These are phyloP conservation scores for Lordiphosa clarofinis DNA, from an alignment of 1,140 invertebrate species.

Conservation along the genomic window DNA sequence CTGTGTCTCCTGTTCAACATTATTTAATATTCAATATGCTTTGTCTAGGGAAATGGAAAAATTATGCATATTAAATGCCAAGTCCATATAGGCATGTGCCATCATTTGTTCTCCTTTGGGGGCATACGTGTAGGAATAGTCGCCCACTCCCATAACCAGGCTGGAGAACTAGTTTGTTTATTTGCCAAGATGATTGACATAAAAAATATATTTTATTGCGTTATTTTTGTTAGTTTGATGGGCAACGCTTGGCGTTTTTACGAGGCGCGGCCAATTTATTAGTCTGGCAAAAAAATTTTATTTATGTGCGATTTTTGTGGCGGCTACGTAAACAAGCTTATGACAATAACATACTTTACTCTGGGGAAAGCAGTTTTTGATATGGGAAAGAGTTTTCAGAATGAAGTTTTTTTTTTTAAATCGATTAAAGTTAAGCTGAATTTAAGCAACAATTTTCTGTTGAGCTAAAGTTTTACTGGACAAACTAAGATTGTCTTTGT, in stretches of 20 bases:
- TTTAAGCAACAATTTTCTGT: no score
- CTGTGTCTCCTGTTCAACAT: slow-evolving; percentile 25
- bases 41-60: slow-evolving; percentile 69
- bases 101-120: slow-evolving; percentile 18
- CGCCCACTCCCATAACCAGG: neutral
- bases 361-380: no score
- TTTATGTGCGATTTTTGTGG: slow-evolving; percentile 50
- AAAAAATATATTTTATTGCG: slow-evolving; percentile 57
- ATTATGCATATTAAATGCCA: slow-evolving; percentile 74
- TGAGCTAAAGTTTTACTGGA: no score
- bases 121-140: slow-evolving; percentile 45
- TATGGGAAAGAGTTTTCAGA: no score
- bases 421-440: no score
- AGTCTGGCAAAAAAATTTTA: slow-evolving; percentile 32
- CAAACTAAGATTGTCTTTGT: no score
- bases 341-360: slow-evolving; percentile 16
- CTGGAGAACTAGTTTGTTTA: slow-evolving; percentile 35
- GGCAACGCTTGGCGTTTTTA: slow-evolving; percentile 41
- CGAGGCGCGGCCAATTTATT: slow-evolving; percentile 59
- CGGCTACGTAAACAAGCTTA: slow-evolving; percentile 51
- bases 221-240: slow-evolving; percentile 72
- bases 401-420: no score
- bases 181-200: slow-evolving; percentile 66
- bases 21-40: slow-evolving; percentile 77
- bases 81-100: slow-evolving; percentile 41